Evolutionary conservation across 1,140 invertebrate species (phyloP).

Genomic region (Thaumatotibia leucotreta): DNA sequence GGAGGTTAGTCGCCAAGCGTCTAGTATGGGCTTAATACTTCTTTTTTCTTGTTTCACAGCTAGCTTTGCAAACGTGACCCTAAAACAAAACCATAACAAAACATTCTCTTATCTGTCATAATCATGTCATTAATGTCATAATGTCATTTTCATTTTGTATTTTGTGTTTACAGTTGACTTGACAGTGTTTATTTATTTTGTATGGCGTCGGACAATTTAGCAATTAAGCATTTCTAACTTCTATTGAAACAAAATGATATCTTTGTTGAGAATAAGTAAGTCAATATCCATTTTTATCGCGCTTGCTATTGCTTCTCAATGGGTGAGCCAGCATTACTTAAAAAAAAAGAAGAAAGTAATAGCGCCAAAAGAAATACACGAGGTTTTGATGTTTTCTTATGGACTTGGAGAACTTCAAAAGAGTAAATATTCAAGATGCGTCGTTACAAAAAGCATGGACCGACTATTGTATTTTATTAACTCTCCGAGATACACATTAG

Average conservation of each 20-base stretch:
- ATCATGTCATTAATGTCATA: no score
- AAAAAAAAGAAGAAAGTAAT: constrained; percentile 34
- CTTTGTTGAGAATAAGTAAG: constrained; percentile 29
- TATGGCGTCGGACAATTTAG: no score
- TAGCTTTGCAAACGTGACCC: no score
- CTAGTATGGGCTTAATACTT: no score
- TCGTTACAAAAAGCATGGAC: constrained; percentile 48
- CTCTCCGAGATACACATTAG: constrained; percentile 40
- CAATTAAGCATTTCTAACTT: no score
- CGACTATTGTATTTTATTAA: constrained; percentile 50
- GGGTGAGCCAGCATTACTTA: constrained; percentile 40
- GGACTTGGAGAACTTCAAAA: constrained; percentile 29
- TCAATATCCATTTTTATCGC: constrained; percentile 33
- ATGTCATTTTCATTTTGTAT: no score
- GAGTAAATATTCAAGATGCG: constrained; percentile 54
- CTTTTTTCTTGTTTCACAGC: no score
- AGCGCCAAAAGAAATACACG: constrained; percentile 42
- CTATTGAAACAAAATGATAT: constrained; percentile 24
- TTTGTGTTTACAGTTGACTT: no score
- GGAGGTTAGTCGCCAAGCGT: no score
- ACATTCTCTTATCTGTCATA: no score
- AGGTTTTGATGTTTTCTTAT: constrained; percentile 59
- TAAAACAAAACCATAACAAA: no score
- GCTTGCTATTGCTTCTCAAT: constrained; percentile 38
- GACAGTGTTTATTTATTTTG: no score